Conservation (phyloP, 2,113 vertebrate species). For the Ailuropoda melanoleuca region DNA sequence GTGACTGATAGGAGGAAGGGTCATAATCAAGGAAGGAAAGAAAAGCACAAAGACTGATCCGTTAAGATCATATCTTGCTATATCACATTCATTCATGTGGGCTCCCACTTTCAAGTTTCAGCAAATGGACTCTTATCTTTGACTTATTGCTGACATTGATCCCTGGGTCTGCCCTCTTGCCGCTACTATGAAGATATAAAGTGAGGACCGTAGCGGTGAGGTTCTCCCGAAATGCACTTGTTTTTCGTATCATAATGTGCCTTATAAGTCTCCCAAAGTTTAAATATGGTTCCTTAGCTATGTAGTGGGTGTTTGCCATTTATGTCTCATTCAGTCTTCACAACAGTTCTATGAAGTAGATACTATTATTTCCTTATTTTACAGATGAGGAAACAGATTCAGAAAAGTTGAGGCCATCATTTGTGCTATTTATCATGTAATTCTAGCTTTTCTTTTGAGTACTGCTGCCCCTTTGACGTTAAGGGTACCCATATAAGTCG, state of each 20-base stretch:
- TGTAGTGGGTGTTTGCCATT: not conserved
- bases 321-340: not conserved
- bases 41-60: not conserved
- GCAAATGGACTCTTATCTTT: not conserved
- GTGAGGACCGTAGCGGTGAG: not conserved
- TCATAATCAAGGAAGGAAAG: not conserved
- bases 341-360: not conserved
- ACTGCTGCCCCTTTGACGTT: not conserved
- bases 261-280: not conserved
- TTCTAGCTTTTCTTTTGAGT: not conserved
- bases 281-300: not conserved
- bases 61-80: not conserved
- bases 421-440: not conserved
- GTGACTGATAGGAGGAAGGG: not conserved
- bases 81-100: not conserved
- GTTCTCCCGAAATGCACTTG: not conserved
- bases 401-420: not conserved
- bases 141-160: not conserved
- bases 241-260: not conserved
- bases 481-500: not conserved
- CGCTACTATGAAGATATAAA: not conserved
- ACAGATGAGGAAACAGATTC: not conserved
- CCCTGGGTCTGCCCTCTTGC: not conserved
- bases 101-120: not conserved
- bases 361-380: not conserved